These are phyloP conservation scores for Brachyistius frenatus DNA, from an alignment of 2,113 vertebrate genomes.

Conservation along the genomic window DNA sequence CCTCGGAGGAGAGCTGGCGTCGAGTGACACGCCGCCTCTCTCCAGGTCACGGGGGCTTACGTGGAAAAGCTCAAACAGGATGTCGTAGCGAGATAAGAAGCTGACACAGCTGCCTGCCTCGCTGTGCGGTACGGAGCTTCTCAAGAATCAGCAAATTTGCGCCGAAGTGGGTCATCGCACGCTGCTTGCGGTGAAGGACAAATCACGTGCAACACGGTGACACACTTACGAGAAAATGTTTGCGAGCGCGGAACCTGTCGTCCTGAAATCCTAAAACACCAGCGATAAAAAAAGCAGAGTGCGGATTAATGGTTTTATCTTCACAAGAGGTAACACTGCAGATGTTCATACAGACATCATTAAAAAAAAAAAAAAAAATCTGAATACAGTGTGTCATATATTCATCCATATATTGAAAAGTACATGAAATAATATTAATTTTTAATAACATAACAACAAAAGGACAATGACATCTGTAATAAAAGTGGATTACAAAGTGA, in stretches of 20 bases:
- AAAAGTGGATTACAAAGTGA: conserved; percentile 86
- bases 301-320: conserved; percentile 83
- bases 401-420: conserved; percentile 87
- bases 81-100: conserved; percentile 50
- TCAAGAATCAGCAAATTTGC: conserved; percentile 42
- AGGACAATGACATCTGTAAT: conserved; percentile 88
- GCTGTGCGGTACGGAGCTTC: conserved; percentile 24
- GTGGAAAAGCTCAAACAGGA: conserved; percentile 57
- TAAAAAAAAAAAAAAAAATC: conserved; percentile 75
- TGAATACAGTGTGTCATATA: conserved; percentile 87
- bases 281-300: conserved; percentile 9
- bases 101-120: conserved; percentile 53
- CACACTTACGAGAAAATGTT: conserved; percentile 35
- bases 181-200: conserved; percentile 35
- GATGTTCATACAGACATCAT: conserved; percentile 88
- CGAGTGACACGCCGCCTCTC: not conserved
- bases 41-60: not conserved
- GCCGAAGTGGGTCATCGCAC: conserved; percentile 62
- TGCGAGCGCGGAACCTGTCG: conserved; percentile 2
- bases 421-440: conserved; percentile 88
- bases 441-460: conserved; percentile 84
- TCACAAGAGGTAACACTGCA: conserved; percentile 86
- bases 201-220: conserved; percentile 14
- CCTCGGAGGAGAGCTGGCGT: no score
- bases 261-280: not conserved